Percentiles rank a stretch among this genome's conserved stretches.
Conservation (phyloP, 2,113 vertebrate species). For the Boleophthalmus pectinirostris region DNA sequence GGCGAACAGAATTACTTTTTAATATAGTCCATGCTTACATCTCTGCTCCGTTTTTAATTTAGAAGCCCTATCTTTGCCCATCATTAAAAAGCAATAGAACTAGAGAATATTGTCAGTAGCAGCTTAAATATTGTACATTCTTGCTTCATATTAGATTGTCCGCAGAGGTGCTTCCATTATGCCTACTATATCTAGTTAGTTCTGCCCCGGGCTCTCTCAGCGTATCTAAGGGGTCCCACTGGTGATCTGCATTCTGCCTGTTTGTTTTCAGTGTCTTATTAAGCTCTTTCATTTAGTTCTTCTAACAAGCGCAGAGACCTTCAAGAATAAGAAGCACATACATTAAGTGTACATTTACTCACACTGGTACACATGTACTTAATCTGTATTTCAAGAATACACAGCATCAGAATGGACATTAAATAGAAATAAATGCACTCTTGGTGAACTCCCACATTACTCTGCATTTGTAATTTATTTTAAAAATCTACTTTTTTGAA, state of each 20-base stretch:
- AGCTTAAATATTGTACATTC: neutral
- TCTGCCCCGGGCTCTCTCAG: slow-evolving; percentile 34
- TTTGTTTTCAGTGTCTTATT: slow-evolving; percentile 47
- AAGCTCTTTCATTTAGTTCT: slow-evolving; percentile 45
- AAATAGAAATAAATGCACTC: too few species aligned
- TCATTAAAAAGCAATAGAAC: slow-evolving; percentile 1
- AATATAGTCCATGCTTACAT: neutral
- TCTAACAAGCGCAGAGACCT: slow-evolving; percentile 37
- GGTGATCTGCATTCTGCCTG: slow-evolving; percentile 39
- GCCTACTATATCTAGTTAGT: slow-evolving; percentile 35
- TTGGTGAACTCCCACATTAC: too few species aligned
- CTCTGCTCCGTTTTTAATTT: neutral
- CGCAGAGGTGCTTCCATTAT: slow-evolving; percentile 35
- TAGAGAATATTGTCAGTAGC: neutral
- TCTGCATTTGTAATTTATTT: too few species aligned
- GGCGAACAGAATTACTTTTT: slow-evolving; percentile 6
- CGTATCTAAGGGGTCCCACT: slow-evolving; percentile 10
- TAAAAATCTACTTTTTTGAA: too few species aligned
- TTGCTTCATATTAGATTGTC: slow-evolving; percentile 13
- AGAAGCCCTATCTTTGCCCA: neutral
- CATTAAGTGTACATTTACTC: too few species aligned
- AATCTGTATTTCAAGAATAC: too few species aligned
- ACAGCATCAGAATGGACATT: too few species aligned
- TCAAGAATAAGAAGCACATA: slow-evolving; percentile 15
- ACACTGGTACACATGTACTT: too few species aligned